A percentile compares a stretch with the other conserved stretches of the same genome.
These are phyloP conservation scores for Neotoxoptera formosana DNA, from an alignment of 1,140 invertebrate genomes.

Conservation along the genomic window DNA sequence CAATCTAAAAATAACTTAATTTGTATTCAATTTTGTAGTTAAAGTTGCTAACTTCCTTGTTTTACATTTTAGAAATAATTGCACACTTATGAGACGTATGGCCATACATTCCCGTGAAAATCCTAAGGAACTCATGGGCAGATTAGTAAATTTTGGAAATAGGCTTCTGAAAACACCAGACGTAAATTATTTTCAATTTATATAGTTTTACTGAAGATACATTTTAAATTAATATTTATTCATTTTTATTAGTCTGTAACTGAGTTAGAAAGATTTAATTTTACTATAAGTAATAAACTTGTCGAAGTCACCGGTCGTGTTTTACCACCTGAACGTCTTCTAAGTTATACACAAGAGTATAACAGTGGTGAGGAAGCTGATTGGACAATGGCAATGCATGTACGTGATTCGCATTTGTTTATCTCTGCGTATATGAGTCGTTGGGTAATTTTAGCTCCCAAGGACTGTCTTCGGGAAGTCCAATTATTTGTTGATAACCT, in stretches of 20 bases:
- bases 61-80: constrained; percentile 61
- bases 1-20: background rate
- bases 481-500: too few species aligned
- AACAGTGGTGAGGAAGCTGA: constrained; percentile 68
- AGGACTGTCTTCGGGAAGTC: background rate
- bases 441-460: constrained; percentile 55
- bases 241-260: constrained; percentile 62
- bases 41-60: background rate
- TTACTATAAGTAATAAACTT: constrained; percentile 72
- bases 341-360: constrained; percentile 67
- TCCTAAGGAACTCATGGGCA: constrained; percentile 68
- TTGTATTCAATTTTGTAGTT: too few species aligned
- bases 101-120: constrained; percentile 71
- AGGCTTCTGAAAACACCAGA: constrained; percentile 63
- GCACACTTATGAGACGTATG: constrained; percentile 72
- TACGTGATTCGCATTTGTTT: constrained; percentile 28
- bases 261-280: constrained; percentile 73
- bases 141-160: constrained; percentile 64
- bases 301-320: constrained; percentile 71
- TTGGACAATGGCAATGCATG: constrained; percentile 70
- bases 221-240: background rate
- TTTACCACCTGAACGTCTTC: constrained; percentile 72
- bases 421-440: background rate
- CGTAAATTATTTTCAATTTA: constrained; percentile 58
- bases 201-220: background rate